phyloP scores from a whole-genome alignment of 2,888 invertebrate species.

The Dryomyza anilis region DNA sequence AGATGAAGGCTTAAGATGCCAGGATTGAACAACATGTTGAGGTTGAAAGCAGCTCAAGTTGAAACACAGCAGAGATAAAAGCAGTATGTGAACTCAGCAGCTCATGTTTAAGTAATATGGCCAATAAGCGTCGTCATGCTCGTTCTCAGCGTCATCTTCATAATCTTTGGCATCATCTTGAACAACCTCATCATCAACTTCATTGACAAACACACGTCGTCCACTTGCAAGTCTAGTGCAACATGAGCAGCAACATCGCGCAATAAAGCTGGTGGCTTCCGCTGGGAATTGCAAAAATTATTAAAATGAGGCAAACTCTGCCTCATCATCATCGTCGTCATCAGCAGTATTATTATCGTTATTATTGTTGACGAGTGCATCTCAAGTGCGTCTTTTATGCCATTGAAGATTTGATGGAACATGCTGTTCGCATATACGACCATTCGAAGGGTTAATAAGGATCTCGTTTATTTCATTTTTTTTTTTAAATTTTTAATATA shows the following conservation, averaged over 20 bases:
- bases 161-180: conserved; percentile 21
- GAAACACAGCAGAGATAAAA: too few species aligned
- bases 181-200: neutral
- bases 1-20: neutral
- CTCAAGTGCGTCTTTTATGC: conserved; percentile 15
- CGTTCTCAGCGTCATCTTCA: conserved; percentile 5
- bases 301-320: conserved; percentile 22
- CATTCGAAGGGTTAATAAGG: too few species aligned
- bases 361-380: conserved; percentile 9
- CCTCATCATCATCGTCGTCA: neutral
- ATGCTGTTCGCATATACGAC: too few species aligned
- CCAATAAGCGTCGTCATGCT: conserved; percentile 31
- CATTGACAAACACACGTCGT: conserved; percentile 5
- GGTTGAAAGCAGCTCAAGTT: too few species aligned
- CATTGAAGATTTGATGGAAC: conserved; percentile 11
- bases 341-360: neutral
- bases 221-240: conserved; percentile 20
- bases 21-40: too few species aligned
- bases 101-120: conserved; percentile 33
- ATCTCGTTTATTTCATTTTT: too few species aligned
- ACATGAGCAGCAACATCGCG: conserved; percentile 3
- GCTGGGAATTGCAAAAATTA: conserved; percentile 20
- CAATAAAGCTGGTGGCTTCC: neutral
- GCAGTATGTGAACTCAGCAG: too few species aligned
- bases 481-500: too few species aligned